Evolutionary conservation across 2,888 invertebrate genomes (phyloP).

Genomic region (Acanthosepion esculentum): DNA sequence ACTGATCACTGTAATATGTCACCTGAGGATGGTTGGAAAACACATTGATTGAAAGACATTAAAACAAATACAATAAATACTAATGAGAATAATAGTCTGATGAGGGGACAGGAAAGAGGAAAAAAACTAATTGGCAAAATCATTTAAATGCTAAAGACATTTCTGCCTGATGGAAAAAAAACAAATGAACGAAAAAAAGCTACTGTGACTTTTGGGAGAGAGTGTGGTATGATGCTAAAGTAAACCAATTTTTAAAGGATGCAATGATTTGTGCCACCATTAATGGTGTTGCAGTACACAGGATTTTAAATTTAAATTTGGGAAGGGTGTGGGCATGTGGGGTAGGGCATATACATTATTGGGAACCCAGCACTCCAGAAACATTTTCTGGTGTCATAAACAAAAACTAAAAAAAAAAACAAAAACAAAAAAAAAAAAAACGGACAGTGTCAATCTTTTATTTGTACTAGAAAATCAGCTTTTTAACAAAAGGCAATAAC

Average conservation of each 20-base stretch:
- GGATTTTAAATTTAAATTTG: neutral
- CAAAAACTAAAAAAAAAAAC: too few species aligned
- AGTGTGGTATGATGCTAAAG: neutral
- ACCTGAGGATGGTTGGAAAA: neutral
- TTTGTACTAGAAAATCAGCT: neutral
- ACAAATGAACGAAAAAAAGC: neutral
- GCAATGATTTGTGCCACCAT: neutral
- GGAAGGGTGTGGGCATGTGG: neutral
- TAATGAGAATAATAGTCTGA: neutral
- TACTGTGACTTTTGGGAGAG: neutral
- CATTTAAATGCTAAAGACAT: neutral
- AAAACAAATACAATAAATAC: neutral
- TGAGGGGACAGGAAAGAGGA: neutral
- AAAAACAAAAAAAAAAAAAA: too few species aligned
- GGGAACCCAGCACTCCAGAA: neutral
- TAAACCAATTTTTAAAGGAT: neutral
- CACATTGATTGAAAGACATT: slow-evolving; percentile 25
- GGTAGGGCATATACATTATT: neutral
- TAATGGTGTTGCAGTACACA: neutral
- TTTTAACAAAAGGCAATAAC: neutral
- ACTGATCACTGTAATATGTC: neutral
- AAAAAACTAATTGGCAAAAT: neutral
- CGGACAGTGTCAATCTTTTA: neutral
- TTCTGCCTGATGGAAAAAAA: neutral
- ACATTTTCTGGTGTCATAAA: neutral